phyloP scores from a whole-genome alignment of 53 echinoderm and acorn worm species.

The Henricia sp. region DNA sequence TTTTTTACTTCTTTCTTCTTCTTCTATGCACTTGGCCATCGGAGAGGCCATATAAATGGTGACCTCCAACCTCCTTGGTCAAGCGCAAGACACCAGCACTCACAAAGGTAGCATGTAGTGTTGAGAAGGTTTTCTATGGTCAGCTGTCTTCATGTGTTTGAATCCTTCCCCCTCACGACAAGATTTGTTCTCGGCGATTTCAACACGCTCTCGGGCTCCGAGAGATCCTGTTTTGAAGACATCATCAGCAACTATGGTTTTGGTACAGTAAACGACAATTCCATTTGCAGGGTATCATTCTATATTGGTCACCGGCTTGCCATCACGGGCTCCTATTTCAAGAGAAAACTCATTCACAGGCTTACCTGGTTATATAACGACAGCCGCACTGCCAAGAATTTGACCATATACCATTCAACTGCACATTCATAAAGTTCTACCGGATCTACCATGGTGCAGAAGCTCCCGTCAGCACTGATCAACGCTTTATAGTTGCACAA shows the following conservation, averaged over 20 bases:
- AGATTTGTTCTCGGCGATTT: neutral
- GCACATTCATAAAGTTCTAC: neutral
- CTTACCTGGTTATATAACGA: conserved; percentile 8
- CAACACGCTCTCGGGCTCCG: neutral
- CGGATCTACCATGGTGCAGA: neutral
- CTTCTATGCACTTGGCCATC: no score
- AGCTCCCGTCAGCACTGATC: neutral
- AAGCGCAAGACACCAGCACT: no score
- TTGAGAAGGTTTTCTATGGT: neutral
- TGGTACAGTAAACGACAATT: neutral
- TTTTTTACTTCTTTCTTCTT: no score
- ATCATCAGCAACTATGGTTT: neutral
- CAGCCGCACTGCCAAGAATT: neutral
- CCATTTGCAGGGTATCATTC: neutral
- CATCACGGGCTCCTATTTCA: neutral
- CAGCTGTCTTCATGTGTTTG: neutral
- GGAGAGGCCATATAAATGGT: no score
- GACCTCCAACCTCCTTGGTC: no score
- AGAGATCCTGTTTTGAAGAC: neutral
- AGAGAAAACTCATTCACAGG: neutral
- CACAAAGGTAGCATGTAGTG: neutral
- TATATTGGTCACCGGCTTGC: conserved; percentile 2
- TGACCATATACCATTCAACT: neutral
- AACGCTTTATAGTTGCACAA: neutral
- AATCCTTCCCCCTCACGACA: no score